phyloP scores from a whole-genome alignment of 2,797 vertebrate genomes.

The Myotis daubentonii region DNA sequence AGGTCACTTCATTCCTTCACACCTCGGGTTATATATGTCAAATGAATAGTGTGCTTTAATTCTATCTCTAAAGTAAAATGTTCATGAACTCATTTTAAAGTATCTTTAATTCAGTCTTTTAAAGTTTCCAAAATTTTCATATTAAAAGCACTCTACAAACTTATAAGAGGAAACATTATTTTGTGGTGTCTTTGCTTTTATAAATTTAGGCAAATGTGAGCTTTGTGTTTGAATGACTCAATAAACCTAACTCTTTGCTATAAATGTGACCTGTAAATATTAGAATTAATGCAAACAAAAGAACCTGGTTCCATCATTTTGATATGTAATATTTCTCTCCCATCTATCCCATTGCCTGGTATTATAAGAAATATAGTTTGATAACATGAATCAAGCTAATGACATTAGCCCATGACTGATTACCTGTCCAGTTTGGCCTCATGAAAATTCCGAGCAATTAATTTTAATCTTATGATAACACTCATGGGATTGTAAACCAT shows the following conservation, averaged over 20 bases:
- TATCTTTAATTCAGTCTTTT: not conserved
- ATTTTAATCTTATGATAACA: conserved; percentile 54
- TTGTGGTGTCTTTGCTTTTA: conserved; percentile 21
- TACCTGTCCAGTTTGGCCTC: conserved; percentile 31
- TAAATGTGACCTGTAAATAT: conserved; percentile 24
- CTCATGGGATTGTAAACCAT: not conserved
- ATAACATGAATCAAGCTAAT: conserved; percentile 55
- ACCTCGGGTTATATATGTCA: not conserved
- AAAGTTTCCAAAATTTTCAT: not conserved
- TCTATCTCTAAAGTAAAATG: conserved; percentile 4
- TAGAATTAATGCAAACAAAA: conserved; percentile 41
- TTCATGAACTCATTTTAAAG: conserved; percentile 22
- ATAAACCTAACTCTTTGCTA: not conserved
- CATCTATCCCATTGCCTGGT: not conserved
- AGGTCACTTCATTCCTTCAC: not conserved
- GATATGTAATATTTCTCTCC: not conserved
- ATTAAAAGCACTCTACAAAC: not conserved
- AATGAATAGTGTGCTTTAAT: not conserved
- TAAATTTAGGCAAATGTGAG: conserved; percentile 21
- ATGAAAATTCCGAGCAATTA: conserved; percentile 58
- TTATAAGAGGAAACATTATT: conserved; percentile 1
- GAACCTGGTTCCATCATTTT: not conserved
- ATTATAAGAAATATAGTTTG: conserved; percentile 39
- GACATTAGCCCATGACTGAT: conserved; percentile 57
- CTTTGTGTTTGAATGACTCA: conserved; percentile 14